Percentiles rank a stretch among this genome's conserved stretches.
phyloP scores from a whole-genome alignment of 2,113 vertebrate species.

The Agapornis roseicollis region DNA sequence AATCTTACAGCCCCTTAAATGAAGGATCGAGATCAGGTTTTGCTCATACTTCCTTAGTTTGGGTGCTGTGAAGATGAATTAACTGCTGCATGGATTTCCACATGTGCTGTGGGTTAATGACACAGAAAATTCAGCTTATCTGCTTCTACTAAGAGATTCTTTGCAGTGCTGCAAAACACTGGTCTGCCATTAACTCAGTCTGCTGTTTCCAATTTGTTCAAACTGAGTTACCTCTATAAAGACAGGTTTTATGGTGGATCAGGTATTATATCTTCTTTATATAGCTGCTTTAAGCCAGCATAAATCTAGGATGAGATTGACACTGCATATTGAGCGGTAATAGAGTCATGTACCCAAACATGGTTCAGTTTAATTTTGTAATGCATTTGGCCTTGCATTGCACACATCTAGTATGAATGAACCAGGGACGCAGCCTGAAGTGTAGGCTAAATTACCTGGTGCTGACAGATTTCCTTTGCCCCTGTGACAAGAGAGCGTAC shows the following conservation, averaged over 20 bases:
- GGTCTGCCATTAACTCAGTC: not conserved
- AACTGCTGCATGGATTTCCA: not conserved
- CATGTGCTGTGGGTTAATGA: not conserved
- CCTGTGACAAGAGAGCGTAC: not conserved
- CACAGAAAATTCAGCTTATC: not conserved
- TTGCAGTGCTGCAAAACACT: not conserved
- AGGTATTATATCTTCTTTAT: not conserved
- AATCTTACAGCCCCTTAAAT: not conserved
- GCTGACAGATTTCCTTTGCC: not conserved
- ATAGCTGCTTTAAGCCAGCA: not conserved
- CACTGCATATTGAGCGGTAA: not conserved
- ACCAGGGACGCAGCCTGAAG: not conserved
- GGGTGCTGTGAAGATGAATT: not conserved
- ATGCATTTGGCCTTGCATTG: not conserved
- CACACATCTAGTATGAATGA: not conserved
- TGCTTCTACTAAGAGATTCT: not conserved
- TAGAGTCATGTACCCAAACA: not conserved
- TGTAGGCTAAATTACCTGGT: not conserved
- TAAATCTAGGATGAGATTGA: not conserved
- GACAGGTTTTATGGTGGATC: not conserved
- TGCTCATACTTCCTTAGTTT: not conserved
- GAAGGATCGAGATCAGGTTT: not conserved
- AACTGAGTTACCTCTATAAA: not conserved
- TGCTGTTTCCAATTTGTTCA: not conserved
- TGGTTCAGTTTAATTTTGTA: not conserved